Evolutionary conservation across 1,140 invertebrate species (phyloP).

Genomic region (Anoplophora glabripennis): DNA sequence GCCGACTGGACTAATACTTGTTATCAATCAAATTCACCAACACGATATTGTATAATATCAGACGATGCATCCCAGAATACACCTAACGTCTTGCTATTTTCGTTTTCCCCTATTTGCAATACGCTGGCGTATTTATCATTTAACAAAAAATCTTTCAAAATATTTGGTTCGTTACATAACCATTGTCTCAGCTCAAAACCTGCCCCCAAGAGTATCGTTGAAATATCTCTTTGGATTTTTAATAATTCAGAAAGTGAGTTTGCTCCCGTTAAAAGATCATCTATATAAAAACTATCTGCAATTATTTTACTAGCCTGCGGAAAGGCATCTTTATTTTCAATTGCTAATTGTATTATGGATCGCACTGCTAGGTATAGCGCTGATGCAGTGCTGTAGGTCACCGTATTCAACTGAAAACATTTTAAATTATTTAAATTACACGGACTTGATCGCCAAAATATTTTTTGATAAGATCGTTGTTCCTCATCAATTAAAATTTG

Average conservation of each 20-base stretch:
- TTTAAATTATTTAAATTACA: slow-evolving; percentile 16
- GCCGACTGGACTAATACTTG: too few relatives aligned
- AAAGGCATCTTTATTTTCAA: slow-evolving; percentile 27
- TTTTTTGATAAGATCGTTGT: slow-evolving; percentile 41
- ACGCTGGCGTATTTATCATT: slow-evolving; percentile 19
- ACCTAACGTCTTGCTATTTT: slow-evolving; percentile 34
- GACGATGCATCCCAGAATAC: slow-evolving; percentile 13
- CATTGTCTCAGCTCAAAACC: slow-evolving; percentile 36
- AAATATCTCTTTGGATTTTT: slow-evolving; percentile 24
- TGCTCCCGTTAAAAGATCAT: slow-evolving; percentile 49
- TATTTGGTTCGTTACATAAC: slow-evolving; percentile 26
- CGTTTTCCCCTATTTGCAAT: slow-evolving; percentile 27
- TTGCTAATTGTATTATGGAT: slow-evolving; percentile 40
- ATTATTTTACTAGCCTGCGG: slow-evolving; percentile 35
- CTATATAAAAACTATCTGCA: slow-evolving; percentile 48
- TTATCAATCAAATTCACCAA: too few relatives aligned
- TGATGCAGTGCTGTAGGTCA: slow-evolving; percentile 42
- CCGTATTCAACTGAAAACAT: slow-evolving; percentile 35
- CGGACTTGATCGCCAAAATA: slow-evolving; percentile 41
- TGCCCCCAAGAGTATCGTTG: slow-evolving; percentile 18
- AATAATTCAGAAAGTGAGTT: slow-evolving; percentile 23
- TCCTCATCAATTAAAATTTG: slow-evolving; percentile 39
- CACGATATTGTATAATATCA: slow-evolving; percentile 18
- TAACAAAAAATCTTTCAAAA: slow-evolving; percentile 9
- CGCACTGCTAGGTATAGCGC: slow-evolving; percentile 43